Evolutionary conservation across 2,113 vertebrate genomes (phyloP).

Genomic region (Ornithorhynchus anatinus): DNA sequence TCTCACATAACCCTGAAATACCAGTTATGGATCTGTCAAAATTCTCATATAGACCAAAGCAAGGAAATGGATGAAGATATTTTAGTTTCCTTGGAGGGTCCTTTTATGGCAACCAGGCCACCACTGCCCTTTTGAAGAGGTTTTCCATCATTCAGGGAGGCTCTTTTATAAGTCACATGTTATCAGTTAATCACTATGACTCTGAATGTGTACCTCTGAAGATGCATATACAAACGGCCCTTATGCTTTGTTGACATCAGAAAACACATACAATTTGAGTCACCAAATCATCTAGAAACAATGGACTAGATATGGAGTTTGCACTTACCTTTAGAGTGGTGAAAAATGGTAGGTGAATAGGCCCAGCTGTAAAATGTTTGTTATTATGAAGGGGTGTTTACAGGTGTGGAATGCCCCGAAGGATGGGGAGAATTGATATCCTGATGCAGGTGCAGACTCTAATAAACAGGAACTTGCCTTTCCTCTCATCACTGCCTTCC

Average conservation of each 20-base stretch:
- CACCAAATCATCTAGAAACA: constrained; percentile 24
- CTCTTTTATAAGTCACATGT: constrained; percentile 49
- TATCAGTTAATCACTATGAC: constrained; percentile 30
- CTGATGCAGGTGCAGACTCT: constrained; percentile 57
- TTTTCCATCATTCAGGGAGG: constrained; percentile 14
- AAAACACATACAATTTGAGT: constrained; percentile 27
- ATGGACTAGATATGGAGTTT: constrained; percentile 35
- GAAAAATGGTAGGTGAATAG: constrained; percentile 20
- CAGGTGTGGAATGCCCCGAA: constrained; percentile 48
- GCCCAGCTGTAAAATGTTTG: constrained; percentile 55
- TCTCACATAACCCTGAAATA: constrained; percentile 34
- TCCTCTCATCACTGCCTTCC: constrained; percentile 56
- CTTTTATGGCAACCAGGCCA: constrained; percentile 12
- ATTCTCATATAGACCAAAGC: too few relatives aligned
- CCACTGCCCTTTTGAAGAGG: constrained; percentile 30
- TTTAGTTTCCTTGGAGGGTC: constrained; percentile 21
- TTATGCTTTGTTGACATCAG: constrained; percentile 12
- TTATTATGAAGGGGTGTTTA: constrained; percentile 55
- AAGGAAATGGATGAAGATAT: too few relatives aligned
- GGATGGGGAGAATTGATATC: constrained; percentile 34
- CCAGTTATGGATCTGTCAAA: constrained; percentile 43
- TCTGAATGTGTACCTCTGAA: constrained; percentile 6
- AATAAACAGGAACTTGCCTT: constrained; percentile 56
- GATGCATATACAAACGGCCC: too few relatives aligned
- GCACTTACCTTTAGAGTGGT: constrained; percentile 31